Evolutionary conservation across 2,888 invertebrate species (phyloP).

Genomic region (Uloborus plumipes): DNA sequence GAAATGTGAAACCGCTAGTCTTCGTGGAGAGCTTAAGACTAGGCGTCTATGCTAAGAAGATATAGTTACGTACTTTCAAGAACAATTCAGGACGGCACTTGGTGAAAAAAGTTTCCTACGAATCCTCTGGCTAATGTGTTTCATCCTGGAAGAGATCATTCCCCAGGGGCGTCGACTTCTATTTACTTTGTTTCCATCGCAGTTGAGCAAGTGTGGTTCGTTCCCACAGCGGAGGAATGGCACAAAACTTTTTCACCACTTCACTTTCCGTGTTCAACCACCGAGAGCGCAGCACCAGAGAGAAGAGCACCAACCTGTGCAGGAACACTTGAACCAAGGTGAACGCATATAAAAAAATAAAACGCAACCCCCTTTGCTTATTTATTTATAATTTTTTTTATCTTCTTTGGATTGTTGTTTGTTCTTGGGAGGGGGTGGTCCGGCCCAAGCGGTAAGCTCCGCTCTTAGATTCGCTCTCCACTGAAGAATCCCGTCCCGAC

Average conservation of each 20-base stretch:
- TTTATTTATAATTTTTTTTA: not conserved
- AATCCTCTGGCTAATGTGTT: conserved; percentile 21
- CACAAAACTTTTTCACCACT: conserved; percentile 38
- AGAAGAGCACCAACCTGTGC: not conserved
- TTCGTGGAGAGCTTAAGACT: not conserved
- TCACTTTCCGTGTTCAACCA: not conserved
- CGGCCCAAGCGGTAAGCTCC: conserved; percentile 46
- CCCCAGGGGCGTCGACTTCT: not conserved
- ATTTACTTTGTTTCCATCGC: conserved; percentile 36
- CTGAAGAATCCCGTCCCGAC: conserved; percentile 51
- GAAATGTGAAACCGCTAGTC: not conserved
- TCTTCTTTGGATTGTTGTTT: conserved; percentile 30
- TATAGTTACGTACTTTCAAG: conserved; percentile 45
- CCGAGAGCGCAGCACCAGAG: not conserved
- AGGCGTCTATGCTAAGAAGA: conserved; percentile 46
- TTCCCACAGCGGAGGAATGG: conserved; percentile 6
- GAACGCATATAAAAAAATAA: conserved; percentile 17
- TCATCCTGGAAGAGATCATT: conserved; percentile 14
- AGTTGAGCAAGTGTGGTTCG: conserved; percentile 26
- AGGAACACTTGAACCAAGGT: not conserved
- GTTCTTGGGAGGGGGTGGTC: conserved; percentile 38
- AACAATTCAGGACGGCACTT: conserved; percentile 41
- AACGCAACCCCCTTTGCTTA: conserved; percentile 15
- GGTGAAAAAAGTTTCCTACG: conserved; percentile 23
- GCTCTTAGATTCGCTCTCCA: conserved; percentile 35